Conservation (phyloP, 2,797 vertebrate genomes). For the Silurus aristotelis region DNA sequence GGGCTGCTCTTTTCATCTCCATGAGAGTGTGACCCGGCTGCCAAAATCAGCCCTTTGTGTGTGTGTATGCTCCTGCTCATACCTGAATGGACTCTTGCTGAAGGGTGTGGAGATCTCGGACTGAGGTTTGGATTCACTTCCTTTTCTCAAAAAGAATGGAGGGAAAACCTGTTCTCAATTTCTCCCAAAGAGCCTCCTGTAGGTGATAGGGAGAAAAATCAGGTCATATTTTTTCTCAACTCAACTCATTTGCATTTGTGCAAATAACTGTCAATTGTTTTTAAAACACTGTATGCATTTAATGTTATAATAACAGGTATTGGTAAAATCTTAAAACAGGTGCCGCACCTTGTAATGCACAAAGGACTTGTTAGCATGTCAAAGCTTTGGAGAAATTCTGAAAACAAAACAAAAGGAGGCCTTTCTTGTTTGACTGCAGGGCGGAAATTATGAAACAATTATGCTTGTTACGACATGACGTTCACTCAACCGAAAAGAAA, state of each 20-base stretch:
- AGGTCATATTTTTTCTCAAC: background rate
- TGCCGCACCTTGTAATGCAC: slow-evolving; percentile 7
- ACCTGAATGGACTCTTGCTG: slow-evolving; percentile 64
- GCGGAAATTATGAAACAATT: slow-evolving; percentile 49
- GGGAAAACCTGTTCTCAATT: background rate
- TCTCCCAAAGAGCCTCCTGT: background rate
- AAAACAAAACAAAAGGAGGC: slow-evolving; percentile 39
- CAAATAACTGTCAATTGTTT: slow-evolving; percentile 15
- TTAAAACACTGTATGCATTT: background rate
- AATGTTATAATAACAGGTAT: slow-evolving; percentile 12
- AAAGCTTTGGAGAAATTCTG: slow-evolving; percentile 31
- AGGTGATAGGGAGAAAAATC: slow-evolving; percentile 12
- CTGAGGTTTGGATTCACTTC: slow-evolving; percentile 69
- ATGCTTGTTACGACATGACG: slow-evolving; percentile 53
- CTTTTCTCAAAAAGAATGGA: slow-evolving; percentile 44
- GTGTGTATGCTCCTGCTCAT: slow-evolving; percentile 70
- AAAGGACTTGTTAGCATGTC: slow-evolving; percentile 43
- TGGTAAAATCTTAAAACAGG: slow-evolving; percentile 7
- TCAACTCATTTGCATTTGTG: background rate
- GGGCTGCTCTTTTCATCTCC: slow-evolving; percentile 70
- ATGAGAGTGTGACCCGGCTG: slow-evolving; percentile 74
- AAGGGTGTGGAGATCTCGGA: slow-evolving; percentile 58
- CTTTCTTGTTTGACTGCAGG: slow-evolving; percentile 38
- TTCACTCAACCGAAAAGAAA: slow-evolving; percentile 40
- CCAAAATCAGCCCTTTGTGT: slow-evolving; percentile 45